phyloP scores from a whole-genome alignment of 2,113 vertebrate genomes.

The Tetrao urogallus region DNA sequence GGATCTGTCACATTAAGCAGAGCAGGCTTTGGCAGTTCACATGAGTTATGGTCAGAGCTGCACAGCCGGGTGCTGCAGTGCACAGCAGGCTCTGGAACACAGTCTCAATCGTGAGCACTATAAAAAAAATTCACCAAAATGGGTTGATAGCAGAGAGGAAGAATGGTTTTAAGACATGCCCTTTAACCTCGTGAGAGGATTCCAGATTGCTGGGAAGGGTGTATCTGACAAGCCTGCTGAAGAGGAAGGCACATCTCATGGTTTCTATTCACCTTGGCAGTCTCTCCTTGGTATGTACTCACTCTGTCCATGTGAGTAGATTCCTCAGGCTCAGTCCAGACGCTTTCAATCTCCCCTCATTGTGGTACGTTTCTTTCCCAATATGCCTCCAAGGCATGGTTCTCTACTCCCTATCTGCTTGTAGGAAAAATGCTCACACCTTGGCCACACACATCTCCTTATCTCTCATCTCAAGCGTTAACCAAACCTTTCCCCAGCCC shows the following conservation, averaged over 20 bases:
- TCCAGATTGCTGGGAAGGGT: neutral
- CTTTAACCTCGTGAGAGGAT: neutral
- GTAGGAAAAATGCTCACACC: neutral
- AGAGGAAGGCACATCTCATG: neutral
- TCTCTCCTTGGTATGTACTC: neutral
- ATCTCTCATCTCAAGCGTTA: neutral
- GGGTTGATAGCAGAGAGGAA: neutral
- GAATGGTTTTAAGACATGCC: neutral
- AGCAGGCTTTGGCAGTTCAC: conserved; percentile 32
- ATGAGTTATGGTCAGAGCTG: conserved; percentile 41
- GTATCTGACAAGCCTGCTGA: neutral
- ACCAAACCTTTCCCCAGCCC: neutral
- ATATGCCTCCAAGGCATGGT: neutral
- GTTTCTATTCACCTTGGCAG: neutral
- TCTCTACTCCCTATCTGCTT: neutral
- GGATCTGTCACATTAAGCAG: conserved; percentile 45
- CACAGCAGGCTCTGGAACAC: conserved; percentile 38
- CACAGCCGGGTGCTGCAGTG: conserved; percentile 57
- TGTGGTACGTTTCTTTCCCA: neutral
- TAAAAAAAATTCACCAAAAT: neutral
- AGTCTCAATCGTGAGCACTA: neutral
- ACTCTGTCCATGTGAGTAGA: neutral
- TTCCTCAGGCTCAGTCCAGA: neutral
- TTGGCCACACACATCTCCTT: neutral
- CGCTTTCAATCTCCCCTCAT: neutral